These are phyloP conservation scores for Ardeotis arabs DNA, from an alignment of 2,113 vertebrate genomes.

Conservation along the genomic window DNA sequence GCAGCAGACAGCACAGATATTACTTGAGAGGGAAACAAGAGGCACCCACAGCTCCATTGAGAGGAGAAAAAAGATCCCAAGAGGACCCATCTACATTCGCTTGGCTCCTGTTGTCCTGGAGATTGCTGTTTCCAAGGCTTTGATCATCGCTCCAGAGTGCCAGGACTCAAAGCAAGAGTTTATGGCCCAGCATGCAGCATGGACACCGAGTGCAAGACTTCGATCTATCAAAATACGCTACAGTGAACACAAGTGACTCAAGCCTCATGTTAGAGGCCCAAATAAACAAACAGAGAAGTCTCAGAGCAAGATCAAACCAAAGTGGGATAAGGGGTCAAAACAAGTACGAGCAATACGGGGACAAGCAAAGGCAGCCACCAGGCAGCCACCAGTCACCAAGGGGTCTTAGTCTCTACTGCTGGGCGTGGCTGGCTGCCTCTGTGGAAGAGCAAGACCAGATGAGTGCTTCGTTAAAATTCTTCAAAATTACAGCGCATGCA, in stretches of 20 bases:
- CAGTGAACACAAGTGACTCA: background rate
- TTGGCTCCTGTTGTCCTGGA: background rate
- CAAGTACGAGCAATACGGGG: background rate
- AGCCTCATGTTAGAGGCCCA: background rate
- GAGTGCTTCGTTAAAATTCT: background rate
- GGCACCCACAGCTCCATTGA: background rate
- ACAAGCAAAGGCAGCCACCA: background rate
- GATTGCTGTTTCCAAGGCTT: background rate
- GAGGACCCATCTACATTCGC: background rate
- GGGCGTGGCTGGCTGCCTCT: background rate
- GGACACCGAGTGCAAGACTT: fast-evolving
- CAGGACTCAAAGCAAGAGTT: background rate
- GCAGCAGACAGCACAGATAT: background rate
- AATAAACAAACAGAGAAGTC: background rate
- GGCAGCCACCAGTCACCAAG: background rate
- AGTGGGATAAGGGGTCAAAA: background rate
- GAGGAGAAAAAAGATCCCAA: background rate
- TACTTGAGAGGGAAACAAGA: background rate
- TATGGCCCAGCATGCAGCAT: background rate
- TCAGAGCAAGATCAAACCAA: background rate
- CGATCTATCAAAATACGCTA: background rate
- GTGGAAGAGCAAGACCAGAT: background rate
- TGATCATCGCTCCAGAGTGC: background rate
- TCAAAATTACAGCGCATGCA: fast-evolving
- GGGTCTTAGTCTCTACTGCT: background rate